Percentiles rank a stretch among this genome's conserved stretches.
phyloP scores from a whole-genome alignment of 2,888 invertebrate genomes.

The Parnassius smintheus region DNA sequence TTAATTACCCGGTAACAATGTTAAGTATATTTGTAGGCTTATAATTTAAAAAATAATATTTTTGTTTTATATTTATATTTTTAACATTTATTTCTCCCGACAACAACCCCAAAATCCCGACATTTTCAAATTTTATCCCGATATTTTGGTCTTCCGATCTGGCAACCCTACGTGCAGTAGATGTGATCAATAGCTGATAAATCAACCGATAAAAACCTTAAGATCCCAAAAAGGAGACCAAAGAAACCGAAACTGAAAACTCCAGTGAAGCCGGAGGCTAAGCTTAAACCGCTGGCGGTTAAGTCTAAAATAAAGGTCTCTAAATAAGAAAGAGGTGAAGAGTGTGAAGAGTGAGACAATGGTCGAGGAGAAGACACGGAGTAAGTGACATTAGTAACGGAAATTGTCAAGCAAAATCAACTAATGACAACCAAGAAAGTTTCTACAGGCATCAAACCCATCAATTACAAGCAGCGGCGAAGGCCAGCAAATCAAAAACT shows the following conservation, averaged over 20 bases:
- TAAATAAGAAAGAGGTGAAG: constrained; percentile 47
- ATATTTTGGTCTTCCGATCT: too few relatives aligned
- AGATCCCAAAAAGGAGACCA: constrained; percentile 34
- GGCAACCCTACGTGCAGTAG: constrained; percentile 64
- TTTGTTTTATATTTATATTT: too few relatives aligned
- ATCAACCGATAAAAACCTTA: constrained; percentile 41
- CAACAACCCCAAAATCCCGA: too few relatives aligned
- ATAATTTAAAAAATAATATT: too few relatives aligned
- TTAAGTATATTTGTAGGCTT: too few relatives aligned
- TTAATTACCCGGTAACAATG: too few relatives aligned
- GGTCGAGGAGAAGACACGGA: constrained; percentile 41
- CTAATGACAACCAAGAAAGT: constrained; percentile 39
- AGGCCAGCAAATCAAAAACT: constrained; percentile 64
- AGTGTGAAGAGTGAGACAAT: constrained; percentile 47
- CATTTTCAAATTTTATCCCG: too few relatives aligned
- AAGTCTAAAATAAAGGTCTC: constrained; percentile 42
- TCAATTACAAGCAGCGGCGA: constrained; percentile 74
- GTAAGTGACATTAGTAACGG: constrained; percentile 30
- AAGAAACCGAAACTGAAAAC: constrained; percentile 34
- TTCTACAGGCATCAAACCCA: constrained; percentile 55
- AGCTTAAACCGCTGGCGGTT: constrained; percentile 38
- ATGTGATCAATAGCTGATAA: constrained; percentile 45
- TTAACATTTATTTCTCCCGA: too few relatives aligned
- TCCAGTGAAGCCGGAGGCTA: constrained; percentile 36
- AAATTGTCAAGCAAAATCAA: constrained; percentile 37